phyloP scores from a whole-genome alignment of 2,797 vertebrate species.

The Benthosema pterotum region DNA sequence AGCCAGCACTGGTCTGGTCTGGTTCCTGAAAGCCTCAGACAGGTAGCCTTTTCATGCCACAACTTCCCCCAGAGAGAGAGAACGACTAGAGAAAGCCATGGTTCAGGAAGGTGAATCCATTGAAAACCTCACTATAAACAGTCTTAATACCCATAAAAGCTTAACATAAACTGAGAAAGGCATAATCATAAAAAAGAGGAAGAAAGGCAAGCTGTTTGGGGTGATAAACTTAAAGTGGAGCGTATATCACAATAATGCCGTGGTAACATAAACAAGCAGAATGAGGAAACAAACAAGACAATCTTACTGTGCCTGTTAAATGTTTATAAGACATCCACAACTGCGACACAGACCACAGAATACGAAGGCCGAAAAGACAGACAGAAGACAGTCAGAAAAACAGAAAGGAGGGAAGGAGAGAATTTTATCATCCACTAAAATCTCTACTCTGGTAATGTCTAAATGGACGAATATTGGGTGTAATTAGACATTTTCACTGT shows the following conservation, averaged over 20 bases:
- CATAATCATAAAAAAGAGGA: slow-evolving; percentile 52
- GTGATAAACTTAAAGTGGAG: slow-evolving; percentile 47
- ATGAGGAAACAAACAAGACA: slow-evolving; percentile 69
- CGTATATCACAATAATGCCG: slow-evolving; percentile 40
- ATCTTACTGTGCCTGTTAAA: slow-evolving; percentile 68
- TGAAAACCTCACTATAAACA: slow-evolving; percentile 62
- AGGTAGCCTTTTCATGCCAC: slow-evolving; percentile 50
- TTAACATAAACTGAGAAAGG: slow-evolving; percentile 62
- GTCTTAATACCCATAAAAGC: slow-evolving; percentile 60
- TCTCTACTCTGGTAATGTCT: too few species aligned
- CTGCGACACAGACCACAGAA: slow-evolving; percentile 52
- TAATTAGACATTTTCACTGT: too few species aligned
- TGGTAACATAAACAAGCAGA: slow-evolving; percentile 57
- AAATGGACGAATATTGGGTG: too few species aligned
- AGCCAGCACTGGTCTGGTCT: slow-evolving; percentile 35
- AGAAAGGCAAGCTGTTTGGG: slow-evolving; percentile 49
- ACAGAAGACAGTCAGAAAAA: slow-evolving; percentile 5
- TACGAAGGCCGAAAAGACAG: slow-evolving; percentile 36
- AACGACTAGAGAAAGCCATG: slow-evolving; percentile 47
- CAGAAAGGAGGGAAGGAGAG: neutral
- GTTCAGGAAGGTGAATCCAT: slow-evolving; percentile 56
- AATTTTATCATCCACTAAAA: neutral
- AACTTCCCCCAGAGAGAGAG: slow-evolving; percentile 51
- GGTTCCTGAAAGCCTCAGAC: slow-evolving; percentile 54
- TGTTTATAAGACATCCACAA: slow-evolving; percentile 60